A percentile compares a stretch with the other conserved stretches of the same genome.
These are phyloP conservation scores for Drosophila micromelanica DNA, from an alignment of 1,140 invertebrate species.

Conservation along the genomic window DNA sequence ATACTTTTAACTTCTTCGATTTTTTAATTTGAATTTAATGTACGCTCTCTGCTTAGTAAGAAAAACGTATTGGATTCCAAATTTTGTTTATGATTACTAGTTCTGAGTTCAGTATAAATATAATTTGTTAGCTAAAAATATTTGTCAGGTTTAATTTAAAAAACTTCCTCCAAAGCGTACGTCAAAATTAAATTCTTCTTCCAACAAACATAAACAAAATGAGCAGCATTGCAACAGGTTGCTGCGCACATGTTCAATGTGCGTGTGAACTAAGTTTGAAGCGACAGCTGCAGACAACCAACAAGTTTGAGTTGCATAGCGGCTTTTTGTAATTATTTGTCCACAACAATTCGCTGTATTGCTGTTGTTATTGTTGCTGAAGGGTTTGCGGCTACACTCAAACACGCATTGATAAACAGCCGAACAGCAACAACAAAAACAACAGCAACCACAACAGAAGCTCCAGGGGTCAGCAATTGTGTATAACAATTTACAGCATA, in stretches of 20 bases:
- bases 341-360: slow-evolving; percentile 53
- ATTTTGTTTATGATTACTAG: no score
- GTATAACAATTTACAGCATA: slow-evolving; percentile 20
- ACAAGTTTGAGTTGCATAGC: slow-evolving; percentile 38
- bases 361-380: slow-evolving; percentile 7
- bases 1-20: no score
- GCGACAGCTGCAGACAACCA: slow-evolving; percentile 10
- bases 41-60: no score
- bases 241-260: slow-evolving; percentile 44
- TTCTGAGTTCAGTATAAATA: no score
- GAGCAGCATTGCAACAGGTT: slow-evolving; percentile 29
- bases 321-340: slow-evolving; percentile 31
- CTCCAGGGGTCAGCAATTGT: background rate
- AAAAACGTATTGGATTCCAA: no score
- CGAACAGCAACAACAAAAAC: slow-evolving; percentile 2
- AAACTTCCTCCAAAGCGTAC: background rate
- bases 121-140: no score
- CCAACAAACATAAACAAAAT: background rate
- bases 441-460: slow-evolving; percentile 2
- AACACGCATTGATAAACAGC: slow-evolving; percentile 52
- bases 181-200: background rate
- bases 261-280: slow-evolving; percentile 22
- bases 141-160: no score
- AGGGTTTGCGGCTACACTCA: slow-evolving; percentile 51
- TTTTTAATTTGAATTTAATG: no score